phyloP scores from a whole-genome alignment of 2,888 invertebrate genomes.

The Leptinotarsa peninsularis region DNA sequence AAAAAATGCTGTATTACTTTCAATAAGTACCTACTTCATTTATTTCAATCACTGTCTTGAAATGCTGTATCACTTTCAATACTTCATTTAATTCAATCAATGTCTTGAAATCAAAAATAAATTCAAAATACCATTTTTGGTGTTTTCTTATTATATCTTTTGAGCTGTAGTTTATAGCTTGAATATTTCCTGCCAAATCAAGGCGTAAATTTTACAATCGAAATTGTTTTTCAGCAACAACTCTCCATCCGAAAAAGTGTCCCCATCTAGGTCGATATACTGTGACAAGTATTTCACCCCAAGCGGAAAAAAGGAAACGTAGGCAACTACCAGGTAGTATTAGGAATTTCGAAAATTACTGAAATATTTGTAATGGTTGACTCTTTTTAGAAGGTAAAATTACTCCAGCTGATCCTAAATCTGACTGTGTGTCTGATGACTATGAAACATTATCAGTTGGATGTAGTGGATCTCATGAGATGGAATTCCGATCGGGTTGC shows the following conservation, averaged over 20 bases:
- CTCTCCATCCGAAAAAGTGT: conserved; percentile 74
- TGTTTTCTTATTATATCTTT: background rate
- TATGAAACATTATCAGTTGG: conserved; percentile 73
- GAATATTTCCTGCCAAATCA: no score
- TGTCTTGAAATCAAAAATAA: background rate
- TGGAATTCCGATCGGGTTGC: conserved; percentile 74
- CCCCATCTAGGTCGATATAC: conserved; percentile 78
- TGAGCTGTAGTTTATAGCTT: background rate
- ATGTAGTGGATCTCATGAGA: conserved; percentile 71
- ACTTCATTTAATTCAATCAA: no score
- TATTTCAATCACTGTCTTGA: background rate
- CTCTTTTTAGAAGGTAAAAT: conserved; percentile 48
- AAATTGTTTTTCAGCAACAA: conserved; percentile 70
- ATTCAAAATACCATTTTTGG: background rate
- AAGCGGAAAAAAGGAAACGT: conserved; percentile 64
- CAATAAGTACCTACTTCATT: no score
- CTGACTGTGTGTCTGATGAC: conserved; percentile 69
- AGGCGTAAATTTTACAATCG: background rate
- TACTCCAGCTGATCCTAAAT: conserved; percentile 44
- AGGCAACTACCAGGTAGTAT: conserved; percentile 66
- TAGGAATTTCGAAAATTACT: background rate
- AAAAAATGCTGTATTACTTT: no score
- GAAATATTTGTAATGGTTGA: conserved; percentile 18
- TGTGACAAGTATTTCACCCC: conserved; percentile 58
- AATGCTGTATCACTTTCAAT: no score